Percentiles rank a stretch among this genome's conserved stretches.
These are phyloP conservation scores for Fregetta grallaria DNA, from an alignment of 2,113 vertebrate genomes.

Conservation along the genomic window DNA sequence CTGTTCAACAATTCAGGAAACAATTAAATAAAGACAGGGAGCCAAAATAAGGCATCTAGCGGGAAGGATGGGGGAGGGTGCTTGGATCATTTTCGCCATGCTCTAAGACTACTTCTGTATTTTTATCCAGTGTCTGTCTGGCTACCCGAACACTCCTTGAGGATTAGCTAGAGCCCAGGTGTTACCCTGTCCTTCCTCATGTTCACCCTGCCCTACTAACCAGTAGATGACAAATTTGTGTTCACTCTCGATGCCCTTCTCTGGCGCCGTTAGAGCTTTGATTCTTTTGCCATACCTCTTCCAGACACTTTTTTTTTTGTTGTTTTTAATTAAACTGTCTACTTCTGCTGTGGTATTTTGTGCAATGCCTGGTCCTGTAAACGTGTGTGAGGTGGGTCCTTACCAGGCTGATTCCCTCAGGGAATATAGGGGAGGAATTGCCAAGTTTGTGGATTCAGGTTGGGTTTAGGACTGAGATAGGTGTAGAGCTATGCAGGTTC, in stretches of 20 bases:
- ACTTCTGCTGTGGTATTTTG: neutral
- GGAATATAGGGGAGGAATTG: neutral
- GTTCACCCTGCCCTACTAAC: neutral
- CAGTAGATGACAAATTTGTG: neutral
- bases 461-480: neutral
- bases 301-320: neutral
- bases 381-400: neutral
- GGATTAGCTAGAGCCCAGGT: neutral
- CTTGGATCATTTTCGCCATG: neutral
- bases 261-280: neutral
- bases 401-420: neutral
- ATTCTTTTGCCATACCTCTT: neutral
- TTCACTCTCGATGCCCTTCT: neutral
- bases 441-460: neutral
- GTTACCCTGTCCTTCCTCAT: neutral
- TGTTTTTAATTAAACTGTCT: neutral
- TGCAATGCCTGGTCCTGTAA: neutral
- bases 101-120: neutral
- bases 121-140: neutral
- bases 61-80: neutral
- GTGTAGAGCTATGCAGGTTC: neutral
- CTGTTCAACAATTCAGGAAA: neutral
- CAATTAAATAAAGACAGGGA: neutral
- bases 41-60: neutral
- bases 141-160: neutral